Conservation (phyloP, 2,797 vertebrate species). For the Lagorchestes hirsutus region DNA sequence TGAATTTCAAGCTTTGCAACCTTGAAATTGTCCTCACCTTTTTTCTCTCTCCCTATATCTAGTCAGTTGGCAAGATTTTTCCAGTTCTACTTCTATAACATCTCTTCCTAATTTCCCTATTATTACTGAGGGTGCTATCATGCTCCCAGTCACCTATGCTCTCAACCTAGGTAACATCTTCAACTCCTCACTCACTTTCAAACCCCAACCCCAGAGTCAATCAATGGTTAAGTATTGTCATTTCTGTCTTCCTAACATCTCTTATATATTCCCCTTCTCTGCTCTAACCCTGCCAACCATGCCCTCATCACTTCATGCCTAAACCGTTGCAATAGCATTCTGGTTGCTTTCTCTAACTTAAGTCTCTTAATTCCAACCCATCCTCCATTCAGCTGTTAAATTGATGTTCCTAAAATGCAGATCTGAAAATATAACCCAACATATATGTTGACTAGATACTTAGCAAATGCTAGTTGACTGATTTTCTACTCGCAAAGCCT, state of each 20-base stretch:
- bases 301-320: not conserved
- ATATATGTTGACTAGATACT: not conserved
- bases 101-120: not conserved
- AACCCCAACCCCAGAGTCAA: not conserved
- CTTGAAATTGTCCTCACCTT: not conserved
- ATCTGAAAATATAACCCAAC: not conserved
- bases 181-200: not conserved
- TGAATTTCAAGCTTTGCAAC: not conserved
- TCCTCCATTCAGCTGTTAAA: not conserved
- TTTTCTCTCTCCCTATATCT: not conserved
- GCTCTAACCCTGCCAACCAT: not conserved
- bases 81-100: not conserved
- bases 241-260: not conserved
- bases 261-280: not conserved
- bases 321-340: not conserved
- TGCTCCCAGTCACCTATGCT: not conserved
- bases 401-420: not conserved
- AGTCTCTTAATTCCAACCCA: not conserved
- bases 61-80: not conserved
- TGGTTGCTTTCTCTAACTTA: not conserved
- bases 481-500: not conserved
- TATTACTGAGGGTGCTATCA: not conserved
- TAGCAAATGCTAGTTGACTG: not conserved
- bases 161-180: not conserved
- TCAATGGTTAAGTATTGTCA: not conserved